Percentiles rank a stretch among this genome's conserved stretches.
phyloP scores from a whole-genome alignment of 1,140 invertebrate genomes.

The Ctenoplectra terminalis region DNA sequence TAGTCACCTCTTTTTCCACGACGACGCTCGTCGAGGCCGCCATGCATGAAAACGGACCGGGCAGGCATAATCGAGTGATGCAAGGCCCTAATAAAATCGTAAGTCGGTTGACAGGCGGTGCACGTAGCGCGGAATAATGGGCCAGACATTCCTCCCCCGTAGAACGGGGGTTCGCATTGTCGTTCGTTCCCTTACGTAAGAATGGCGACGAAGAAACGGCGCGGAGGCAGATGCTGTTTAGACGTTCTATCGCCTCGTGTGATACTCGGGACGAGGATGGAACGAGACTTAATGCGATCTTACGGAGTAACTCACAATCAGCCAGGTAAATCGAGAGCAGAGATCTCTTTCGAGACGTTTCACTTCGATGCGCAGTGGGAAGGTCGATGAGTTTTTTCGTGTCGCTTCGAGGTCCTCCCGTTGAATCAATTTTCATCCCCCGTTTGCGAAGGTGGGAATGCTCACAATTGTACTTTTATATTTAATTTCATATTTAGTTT shows the following conservation, averaged over 20 bases:
- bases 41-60: slow-evolving; percentile 55
- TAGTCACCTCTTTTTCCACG: background rate
- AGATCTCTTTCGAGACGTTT: slow-evolving; percentile 14
- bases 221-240: slow-evolving; percentile 78
- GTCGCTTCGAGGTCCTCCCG: background rate
- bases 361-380: background rate
- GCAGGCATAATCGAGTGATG: slow-evolving; percentile 79
- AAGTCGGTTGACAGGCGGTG: slow-evolving; percentile 79
- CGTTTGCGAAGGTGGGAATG: background rate
- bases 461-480: too few relatives aligned
- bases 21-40: background rate
- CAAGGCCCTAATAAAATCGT: slow-evolving; percentile 82
- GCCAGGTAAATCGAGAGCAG: slow-evolving; percentile 52
- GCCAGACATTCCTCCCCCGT: slow-evolving; percentile 78
- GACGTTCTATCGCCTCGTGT: slow-evolving; percentile 64
- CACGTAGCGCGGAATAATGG: slow-evolving; percentile 68
- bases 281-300: slow-evolving; percentile 76
- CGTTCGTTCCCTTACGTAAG: slow-evolving; percentile 69
- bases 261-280: slow-evolving; percentile 66
- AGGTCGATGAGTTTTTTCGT: background rate
- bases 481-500: too few relatives aligned
- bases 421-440: background rate
- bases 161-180: slow-evolving; percentile 67
- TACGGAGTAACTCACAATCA: slow-evolving; percentile 17
- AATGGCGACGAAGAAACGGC: slow-evolving; percentile 73